These are phyloP conservation scores for Onychomys arenicola DNA, from an alignment of 2,797 vertebrate genomes.

Conservation along the genomic window DNA sequence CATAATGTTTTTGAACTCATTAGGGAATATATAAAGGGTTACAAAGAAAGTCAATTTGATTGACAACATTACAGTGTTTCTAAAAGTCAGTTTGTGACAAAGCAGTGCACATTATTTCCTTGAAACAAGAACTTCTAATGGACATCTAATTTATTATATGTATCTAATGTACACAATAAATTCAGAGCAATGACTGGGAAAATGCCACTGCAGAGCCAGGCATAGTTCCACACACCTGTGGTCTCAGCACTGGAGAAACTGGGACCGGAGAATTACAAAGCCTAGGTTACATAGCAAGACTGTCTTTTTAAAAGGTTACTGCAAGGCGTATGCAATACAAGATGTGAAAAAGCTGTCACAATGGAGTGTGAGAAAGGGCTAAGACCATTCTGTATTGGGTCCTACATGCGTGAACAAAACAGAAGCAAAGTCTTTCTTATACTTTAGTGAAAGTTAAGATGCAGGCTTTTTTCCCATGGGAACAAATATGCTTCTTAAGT, in stretches of 20 bases:
- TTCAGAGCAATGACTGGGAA: background rate
- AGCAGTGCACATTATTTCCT: background rate
- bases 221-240: background rate
- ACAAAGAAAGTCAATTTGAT: background rate
- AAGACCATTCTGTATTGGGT: background rate
- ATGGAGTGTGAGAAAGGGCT: background rate
- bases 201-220: background rate
- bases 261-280: background rate
- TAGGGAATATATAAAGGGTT: background rate
- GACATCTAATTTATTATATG: background rate
- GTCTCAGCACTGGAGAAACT: background rate
- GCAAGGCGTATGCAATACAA: background rate
- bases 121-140: background rate
- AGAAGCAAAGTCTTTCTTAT: background rate
- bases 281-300: background rate
- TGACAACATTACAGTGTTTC: constrained; percentile 1
- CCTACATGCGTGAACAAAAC: background rate
- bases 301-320: background rate
- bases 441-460: background rate
- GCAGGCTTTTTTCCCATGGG: background rate
- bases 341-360: background rate
- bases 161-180: background rate
- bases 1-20: background rate
- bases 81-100: background rate
- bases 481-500: background rate